phyloP scores from a whole-genome alignment of 2,797 vertebrate genomes.

The Ataeniobius toweri region DNA sequence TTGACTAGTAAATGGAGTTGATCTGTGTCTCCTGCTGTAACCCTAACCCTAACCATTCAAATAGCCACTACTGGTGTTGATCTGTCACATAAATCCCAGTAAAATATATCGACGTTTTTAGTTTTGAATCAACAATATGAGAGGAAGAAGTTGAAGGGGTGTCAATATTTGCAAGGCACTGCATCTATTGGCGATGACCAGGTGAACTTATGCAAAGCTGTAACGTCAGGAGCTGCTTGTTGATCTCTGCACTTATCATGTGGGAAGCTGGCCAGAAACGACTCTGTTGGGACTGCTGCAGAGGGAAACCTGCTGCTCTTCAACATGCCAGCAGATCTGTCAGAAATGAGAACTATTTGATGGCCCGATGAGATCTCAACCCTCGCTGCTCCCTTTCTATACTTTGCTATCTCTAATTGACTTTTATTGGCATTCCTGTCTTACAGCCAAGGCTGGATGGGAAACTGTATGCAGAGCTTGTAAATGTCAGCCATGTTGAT shows the following conservation, averaged over 20 bases:
- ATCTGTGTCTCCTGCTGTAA: too few relatives aligned
- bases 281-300: slow-evolving; percentile 9
- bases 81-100: too few relatives aligned
- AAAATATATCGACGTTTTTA: too few relatives aligned
- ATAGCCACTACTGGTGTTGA: background rate
- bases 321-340: slow-evolving; percentile 31
- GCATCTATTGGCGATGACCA: background rate
- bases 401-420: slow-evolving; percentile 40
- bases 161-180: background rate
- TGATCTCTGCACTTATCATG: slow-evolving; percentile 12
- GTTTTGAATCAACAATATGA: background rate
- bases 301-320: slow-evolving; percentile 21
- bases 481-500: slow-evolving; percentile 35
- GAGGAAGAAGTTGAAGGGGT: background rate
- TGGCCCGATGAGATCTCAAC: slow-evolving; percentile 22
- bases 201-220: background rate
- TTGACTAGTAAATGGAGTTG: background rate
- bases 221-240: background rate
- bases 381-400: background rate
- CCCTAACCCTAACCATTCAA: background rate
- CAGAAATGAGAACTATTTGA: slow-evolving; percentile 43
- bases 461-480: slow-evolving; percentile 8
- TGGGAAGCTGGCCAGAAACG: slow-evolving; percentile 13
- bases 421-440: slow-evolving; percentile 57
- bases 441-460: slow-evolving; percentile 28